These are phyloP conservation scores for Selenia dentaria DNA, from an alignment of 2,888 invertebrate species.

Conservation along the genomic window DNA sequence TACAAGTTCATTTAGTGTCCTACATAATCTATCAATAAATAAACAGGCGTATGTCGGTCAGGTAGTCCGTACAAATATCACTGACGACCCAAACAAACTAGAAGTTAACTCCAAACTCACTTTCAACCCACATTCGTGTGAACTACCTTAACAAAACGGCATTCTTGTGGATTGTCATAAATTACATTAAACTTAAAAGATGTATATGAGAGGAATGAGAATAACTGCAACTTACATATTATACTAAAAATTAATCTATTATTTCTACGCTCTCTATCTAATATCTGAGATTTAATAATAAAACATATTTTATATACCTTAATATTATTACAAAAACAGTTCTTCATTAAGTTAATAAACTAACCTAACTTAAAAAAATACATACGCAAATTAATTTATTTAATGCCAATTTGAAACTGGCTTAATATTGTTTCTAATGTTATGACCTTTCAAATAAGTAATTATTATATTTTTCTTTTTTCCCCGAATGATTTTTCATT, in stretches of 20 bases:
- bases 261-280: conserved; percentile 6
- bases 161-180: conserved; percentile 23
- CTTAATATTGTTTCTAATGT: too few species aligned
- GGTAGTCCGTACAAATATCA: conserved; percentile 29
- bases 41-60: conserved; percentile 21
- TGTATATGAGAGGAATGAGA: conserved; percentile 16
- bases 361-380: too few species aligned
- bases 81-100: conserved; percentile 32
- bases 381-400: too few species aligned
- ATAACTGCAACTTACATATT: conserved; percentile 14
- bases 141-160: conserved; percentile 23
- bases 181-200: conserved; percentile 19
- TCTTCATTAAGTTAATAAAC: too few species aligned
- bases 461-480: too few species aligned
- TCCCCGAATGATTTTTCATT: too few species aligned
- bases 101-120: conserved; percentile 32
- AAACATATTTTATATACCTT: too few species aligned
- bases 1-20: conserved; percentile 24
- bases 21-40: conserved; percentile 21
- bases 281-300: conserved; percentile 19
- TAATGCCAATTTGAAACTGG: too few species aligned
- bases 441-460: too few species aligned
- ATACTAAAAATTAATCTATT: conserved; percentile 17
- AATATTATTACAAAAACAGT: too few species aligned
- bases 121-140: conserved; percentile 34